A percentile compares a stretch with the other conserved stretches of the same genome.
Conservation (phyloP, 2,113 vertebrate genomes). For the Calypte anna region DNA sequence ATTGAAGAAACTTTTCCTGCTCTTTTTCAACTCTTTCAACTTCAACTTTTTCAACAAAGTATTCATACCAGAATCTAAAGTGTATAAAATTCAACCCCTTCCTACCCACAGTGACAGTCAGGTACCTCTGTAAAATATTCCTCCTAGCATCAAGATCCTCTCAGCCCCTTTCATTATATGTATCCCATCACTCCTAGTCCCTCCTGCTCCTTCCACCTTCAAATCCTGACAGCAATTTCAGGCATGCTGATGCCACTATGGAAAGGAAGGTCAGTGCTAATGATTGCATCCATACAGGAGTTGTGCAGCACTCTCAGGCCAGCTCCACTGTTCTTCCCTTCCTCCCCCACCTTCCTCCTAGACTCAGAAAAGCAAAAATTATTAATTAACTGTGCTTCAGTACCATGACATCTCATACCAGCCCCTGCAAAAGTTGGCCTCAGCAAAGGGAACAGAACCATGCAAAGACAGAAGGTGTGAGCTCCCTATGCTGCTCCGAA, state of each 20-base stretch:
- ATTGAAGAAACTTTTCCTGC: not conserved
- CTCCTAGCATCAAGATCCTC: not conserved
- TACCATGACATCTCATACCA: not conserved
- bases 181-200: not conserved
- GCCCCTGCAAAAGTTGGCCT: not conserved
- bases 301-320: not conserved
- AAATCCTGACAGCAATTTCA: not conserved
- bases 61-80: not conserved
- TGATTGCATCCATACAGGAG: not conserved
- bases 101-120: not conserved
- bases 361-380: not conserved
- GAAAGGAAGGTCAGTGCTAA: not conserved
- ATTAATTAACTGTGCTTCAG: not conserved
- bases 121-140: not conserved
- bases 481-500: not conserved
- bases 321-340: not conserved
- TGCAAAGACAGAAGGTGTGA: fast-evolving
- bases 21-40: not conserved
- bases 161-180: not conserved
- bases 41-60: not conserved
- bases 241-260: fast-evolving
- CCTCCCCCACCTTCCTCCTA: not conserved
- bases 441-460: not conserved
- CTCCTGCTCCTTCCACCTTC: not conserved
- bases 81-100: not conserved